Conservation (phyloP, 2,113 vertebrate genomes). For the Varanus salvator region DNA sequence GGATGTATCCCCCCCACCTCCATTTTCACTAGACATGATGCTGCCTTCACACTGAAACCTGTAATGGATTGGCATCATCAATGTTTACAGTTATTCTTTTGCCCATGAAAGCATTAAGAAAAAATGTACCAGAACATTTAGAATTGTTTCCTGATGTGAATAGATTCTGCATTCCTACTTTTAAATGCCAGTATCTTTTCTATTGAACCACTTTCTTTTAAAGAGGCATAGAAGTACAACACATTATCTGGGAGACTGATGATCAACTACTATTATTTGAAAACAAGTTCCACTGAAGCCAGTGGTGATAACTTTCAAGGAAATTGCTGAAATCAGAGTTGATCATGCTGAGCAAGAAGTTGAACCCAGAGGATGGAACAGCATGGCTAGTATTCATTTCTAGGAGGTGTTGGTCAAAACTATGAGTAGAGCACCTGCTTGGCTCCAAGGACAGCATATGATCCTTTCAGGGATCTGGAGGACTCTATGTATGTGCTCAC, state of each 20-base stretch:
- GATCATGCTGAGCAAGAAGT: not conserved
- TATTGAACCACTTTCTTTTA: not conserved
- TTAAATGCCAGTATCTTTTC: not conserved
- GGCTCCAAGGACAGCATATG: too few species aligned
- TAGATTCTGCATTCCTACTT: not conserved
- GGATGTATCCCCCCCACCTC: not conserved
- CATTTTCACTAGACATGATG: conserved; percentile 2
- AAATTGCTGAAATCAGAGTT: not conserved
- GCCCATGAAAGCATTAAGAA: not conserved
- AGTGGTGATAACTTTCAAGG: not conserved
- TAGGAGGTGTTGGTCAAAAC: not conserved
- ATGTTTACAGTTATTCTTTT: not conserved
- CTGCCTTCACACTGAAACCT: not conserved
- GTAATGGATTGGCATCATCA: not conserved
- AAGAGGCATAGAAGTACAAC: not conserved
- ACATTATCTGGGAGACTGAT: not conserved
- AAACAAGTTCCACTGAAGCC: not conserved
- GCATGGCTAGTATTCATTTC: not conserved
- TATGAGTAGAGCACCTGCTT: not conserved
- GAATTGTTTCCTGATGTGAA: not conserved
- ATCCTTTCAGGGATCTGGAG: too few species aligned
- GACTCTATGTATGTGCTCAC: too few species aligned
- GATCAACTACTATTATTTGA: not conserved
- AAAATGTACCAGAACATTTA: not conserved
- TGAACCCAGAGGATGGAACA: not conserved